phyloP scores from a whole-genome alignment of 2,888 invertebrate species.

The Aproaerema taeniolella region DNA sequence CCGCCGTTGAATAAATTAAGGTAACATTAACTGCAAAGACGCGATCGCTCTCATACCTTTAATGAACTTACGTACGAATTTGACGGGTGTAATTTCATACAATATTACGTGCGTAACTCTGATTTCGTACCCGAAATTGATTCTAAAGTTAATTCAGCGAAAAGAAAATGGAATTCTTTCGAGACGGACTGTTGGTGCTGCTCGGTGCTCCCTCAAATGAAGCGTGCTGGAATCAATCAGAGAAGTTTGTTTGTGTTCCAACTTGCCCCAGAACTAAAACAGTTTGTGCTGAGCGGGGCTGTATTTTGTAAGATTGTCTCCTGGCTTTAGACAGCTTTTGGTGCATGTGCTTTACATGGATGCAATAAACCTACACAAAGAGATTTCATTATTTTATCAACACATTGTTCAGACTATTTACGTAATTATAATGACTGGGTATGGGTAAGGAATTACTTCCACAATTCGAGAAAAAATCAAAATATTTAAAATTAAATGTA shows the following conservation, averaged over 20 bases:
- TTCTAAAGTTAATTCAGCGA: slow-evolving; percentile 8
- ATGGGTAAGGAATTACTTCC: too few relatives aligned
- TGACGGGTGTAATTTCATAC: slow-evolving; percentile 26
- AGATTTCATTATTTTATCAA: too few relatives aligned
- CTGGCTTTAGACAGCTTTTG: slow-evolving; percentile 30
- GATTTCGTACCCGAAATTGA: slow-evolving; percentile 7
- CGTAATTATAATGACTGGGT: too few relatives aligned
- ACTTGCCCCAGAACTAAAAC: slow-evolving; percentile 24
- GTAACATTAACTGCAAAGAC: slow-evolving; percentile 49
- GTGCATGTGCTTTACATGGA: slow-evolving; percentile 24
- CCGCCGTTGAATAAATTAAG: slow-evolving; percentile 58
- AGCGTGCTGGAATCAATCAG: slow-evolving; percentile 5
- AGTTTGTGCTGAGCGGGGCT: slow-evolving; percentile 22
- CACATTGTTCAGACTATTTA: too few relatives aligned
- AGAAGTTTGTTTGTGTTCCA: slow-evolving; percentile 24
- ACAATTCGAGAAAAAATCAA: too few relatives aligned
- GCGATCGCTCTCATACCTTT: slow-evolving; percentile 42
- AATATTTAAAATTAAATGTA: too few relatives aligned
- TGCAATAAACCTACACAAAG: too few relatives aligned
- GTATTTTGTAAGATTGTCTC: slow-evolving; percentile 37
- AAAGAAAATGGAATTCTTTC: slow-evolving; percentile 6
- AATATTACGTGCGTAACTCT: slow-evolving; percentile 7
- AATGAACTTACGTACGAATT: slow-evolving; percentile 39
- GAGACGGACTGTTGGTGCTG: neutral
- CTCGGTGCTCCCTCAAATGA: slow-evolving; percentile 8